These are phyloP conservation scores for Ondatra zibethicus DNA, from an alignment of 2,113 vertebrate genomes.

Conservation along the genomic window DNA sequence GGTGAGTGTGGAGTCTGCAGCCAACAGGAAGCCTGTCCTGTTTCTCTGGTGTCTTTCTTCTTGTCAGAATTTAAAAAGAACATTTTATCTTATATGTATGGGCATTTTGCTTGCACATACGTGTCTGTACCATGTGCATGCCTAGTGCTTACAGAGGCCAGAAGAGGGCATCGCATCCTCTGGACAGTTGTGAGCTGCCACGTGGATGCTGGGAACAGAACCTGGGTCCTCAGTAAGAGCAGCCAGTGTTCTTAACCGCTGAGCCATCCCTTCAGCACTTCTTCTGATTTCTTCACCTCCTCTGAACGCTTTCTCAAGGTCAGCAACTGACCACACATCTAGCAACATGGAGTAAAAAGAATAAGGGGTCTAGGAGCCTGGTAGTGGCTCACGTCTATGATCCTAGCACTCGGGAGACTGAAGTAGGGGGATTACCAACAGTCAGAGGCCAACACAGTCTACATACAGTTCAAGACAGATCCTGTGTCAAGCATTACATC, in stretches of 20 bases:
- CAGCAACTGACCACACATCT: neutral
- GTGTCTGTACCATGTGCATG: neutral
- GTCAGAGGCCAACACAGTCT: neutral
- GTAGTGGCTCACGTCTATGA: neutral
- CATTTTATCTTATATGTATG: neutral
- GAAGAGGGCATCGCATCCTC: neutral
- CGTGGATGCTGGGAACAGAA: neutral
- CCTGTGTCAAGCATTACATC: neutral
- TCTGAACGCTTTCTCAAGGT: neutral
- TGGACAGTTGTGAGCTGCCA: neutral
- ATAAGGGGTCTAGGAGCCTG: neutral
- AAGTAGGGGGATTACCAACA: neutral
- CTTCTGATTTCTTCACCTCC: neutral
- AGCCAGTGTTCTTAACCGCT: neutral
- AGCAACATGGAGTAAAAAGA: neutral
- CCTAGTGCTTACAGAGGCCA: neutral
- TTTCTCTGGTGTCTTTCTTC: neutral
- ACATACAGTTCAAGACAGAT: neutral
- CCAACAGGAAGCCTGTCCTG: neutral
- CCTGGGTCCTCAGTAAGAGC: neutral
- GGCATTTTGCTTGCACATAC: neutral
- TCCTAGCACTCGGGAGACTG: neutral
- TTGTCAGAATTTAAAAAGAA: neutral
- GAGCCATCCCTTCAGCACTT: neutral
- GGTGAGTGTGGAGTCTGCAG: conserved; percentile 49